phyloP scores from a whole-genome alignment of 2,888 invertebrate genomes.

The Meiosimyza decipiens region DNA sequence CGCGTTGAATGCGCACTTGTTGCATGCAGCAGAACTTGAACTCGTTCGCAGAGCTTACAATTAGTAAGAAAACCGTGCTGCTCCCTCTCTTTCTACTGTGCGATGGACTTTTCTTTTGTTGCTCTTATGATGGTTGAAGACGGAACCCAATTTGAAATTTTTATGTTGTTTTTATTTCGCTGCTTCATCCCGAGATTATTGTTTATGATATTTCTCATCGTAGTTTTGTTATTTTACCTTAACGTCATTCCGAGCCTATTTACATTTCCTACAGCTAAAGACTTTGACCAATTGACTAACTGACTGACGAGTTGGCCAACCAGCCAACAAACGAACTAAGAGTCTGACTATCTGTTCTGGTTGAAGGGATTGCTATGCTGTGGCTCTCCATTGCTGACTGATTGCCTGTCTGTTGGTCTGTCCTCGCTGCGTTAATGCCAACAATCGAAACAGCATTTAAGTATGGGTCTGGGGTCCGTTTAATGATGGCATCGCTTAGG shows the following conservation, averaged over 20 bases:
- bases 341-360: no score
- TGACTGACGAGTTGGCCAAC: no score
- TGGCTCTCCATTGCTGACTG: no score
- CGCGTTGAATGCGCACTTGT: conserved; percentile 12
- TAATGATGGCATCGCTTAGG: neutral
- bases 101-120: no score
- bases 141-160: no score
- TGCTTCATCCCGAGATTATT: neutral
- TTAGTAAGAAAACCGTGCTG: neutral
- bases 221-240: conserved; percentile 11
- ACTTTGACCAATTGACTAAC: conserved; percentile 17
- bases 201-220: neutral
- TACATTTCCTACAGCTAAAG: conserved; percentile 47
- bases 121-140: no score
- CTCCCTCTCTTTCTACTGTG: no score
- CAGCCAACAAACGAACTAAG: no score
- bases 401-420: neutral
- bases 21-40: conserved; percentile 8
- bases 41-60: conserved; percentile 14
- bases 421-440: conserved; percentile 1
- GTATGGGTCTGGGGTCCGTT: neutral
- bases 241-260: conserved; percentile 47
- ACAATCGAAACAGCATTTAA: neutral
- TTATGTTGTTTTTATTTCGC: neutral
- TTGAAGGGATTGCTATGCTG: no score